These are phyloP conservation scores for Silurus lanzhouensis DNA, from an alignment of 2,797 vertebrate genomes.

Conservation along the genomic window DNA sequence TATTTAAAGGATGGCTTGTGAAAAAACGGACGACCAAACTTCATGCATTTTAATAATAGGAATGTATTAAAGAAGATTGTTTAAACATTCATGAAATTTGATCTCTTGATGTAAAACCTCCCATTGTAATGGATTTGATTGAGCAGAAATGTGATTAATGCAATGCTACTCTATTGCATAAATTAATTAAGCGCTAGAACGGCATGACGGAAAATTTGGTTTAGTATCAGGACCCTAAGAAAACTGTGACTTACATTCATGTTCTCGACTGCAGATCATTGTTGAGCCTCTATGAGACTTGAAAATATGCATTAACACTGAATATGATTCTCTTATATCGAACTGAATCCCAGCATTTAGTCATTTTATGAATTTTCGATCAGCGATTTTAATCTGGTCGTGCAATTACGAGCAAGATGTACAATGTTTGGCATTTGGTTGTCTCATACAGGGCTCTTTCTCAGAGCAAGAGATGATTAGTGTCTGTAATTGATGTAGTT, in stretches of 20 bases:
- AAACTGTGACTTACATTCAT: conserved; percentile 54
- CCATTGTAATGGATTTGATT: not conserved
- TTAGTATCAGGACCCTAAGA: conserved; percentile 45
- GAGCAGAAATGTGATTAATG: not conserved
- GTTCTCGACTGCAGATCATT: conserved; percentile 27
- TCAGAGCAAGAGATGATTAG: conserved; percentile 6
- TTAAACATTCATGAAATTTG: not conserved
- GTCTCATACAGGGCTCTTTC: conserved; percentile 23
- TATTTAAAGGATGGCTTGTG: not conserved
- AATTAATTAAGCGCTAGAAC: conserved; percentile 32
- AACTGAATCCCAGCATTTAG: not conserved
- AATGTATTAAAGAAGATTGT: not conserved
- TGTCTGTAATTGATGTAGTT: conserved; percentile 28
- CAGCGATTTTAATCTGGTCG: not conserved
- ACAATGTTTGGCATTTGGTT: conserved; percentile 7
- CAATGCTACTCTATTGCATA: not conserved
- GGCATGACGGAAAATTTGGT: conserved; percentile 35
- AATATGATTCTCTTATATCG: not conserved
- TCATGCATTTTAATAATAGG: not conserved
- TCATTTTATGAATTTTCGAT: not conserved
- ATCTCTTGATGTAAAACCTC: not conserved
- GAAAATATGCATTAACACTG: conserved; percentile 13
- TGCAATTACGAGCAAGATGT: conserved; percentile 7
- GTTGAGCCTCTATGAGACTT: conserved; percentile 1
- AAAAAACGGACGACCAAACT: not conserved